Percentiles rank a stretch among this genome's conserved stretches.
Conservation (phyloP, 1,140 invertebrate species). For the Diplogasteroides magnus region DNA sequence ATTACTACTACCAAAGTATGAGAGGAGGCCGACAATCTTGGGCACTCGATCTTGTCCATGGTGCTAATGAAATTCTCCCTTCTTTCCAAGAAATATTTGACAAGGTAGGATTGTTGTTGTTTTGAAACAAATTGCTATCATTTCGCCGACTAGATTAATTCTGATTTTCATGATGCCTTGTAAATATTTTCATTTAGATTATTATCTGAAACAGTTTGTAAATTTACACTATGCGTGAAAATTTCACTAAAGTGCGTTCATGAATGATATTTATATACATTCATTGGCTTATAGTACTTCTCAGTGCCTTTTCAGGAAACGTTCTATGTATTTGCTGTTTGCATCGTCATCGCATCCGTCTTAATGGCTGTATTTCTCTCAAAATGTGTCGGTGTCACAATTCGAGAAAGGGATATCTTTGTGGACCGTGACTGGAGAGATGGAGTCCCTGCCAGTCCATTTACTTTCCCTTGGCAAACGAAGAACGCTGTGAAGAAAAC, state of each 20-base stretch:
- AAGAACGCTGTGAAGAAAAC: neutral
- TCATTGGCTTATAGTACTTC: neutral
- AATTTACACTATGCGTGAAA: neutral
- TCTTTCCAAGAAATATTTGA: constrained; percentile 21
- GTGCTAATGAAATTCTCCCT: constrained; percentile 9
- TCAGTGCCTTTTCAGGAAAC: constrained; percentile 13
- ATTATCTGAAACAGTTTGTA: neutral
- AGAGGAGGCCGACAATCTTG: neutral
- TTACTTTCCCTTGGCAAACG: constrained; percentile 9
- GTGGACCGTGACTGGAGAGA: constrained; percentile 12
- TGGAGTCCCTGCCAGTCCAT: neutral
- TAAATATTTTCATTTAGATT: neutral
- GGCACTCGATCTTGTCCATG: constrained; percentile 3
- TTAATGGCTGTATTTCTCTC: constrained; percentile 5
- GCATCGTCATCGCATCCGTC: neutral
- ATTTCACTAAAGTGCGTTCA: too few relatives aligned
- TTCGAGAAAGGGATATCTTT: constrained; percentile 3
- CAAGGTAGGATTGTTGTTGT: too few relatives aligned
- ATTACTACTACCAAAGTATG: constrained; percentile 13
- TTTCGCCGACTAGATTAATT: neutral
- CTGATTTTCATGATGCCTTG: neutral
- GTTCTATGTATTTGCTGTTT: constrained; percentile 16
- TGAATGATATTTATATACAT: neutral
- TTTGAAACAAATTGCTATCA: too few relatives aligned
- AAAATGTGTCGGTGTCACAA: constrained; percentile 8